Percentiles rank a stretch among this genome's conserved stretches.
phyloP scores from a whole-genome alignment of 2,113 vertebrate species.

The Pelmatolapia mariae region DNA sequence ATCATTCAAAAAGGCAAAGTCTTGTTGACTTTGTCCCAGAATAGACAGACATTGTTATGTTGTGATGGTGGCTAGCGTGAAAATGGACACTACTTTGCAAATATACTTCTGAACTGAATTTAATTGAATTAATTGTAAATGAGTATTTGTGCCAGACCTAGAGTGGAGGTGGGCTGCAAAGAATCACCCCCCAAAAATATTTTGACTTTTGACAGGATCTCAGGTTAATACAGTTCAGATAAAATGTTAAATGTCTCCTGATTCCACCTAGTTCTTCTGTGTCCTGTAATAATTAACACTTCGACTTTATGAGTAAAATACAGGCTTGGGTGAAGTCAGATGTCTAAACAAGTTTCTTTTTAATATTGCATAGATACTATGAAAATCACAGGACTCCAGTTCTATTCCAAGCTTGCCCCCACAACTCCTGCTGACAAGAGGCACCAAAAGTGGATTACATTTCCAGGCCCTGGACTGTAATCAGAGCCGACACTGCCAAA shows the following conservation, averaged over 20 bases:
- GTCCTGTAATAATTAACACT: not conserved
- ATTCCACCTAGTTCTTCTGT: not conserved
- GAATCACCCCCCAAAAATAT: not conserved
- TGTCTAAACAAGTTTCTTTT: not conserved
- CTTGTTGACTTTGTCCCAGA: not conserved
- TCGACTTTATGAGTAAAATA: not conserved
- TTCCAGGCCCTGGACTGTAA: slow-evolving; percentile 19
- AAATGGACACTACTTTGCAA: not conserved
- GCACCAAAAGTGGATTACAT: slow-evolving; percentile 34
- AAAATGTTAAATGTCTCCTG: not conserved
- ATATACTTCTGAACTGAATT: not conserved
- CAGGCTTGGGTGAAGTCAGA: not conserved
- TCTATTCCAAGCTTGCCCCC: not conserved
- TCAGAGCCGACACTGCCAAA: slow-evolving; percentile 42
- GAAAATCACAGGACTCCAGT: not conserved
- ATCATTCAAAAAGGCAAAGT: not conserved
- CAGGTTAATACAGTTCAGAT: not conserved
- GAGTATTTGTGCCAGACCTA: not conserved
- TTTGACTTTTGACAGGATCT: not conserved
- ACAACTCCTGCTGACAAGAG: slow-evolving; percentile 26
- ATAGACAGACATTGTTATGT: not conserved
- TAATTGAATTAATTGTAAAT: not conserved
- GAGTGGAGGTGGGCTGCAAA: not conserved
- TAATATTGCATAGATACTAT: not conserved
- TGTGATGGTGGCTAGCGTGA: fast-evolving